Evolutionary conservation across 2,113 vertebrate genomes (phyloP).

Genomic region (Argyrosomus japonicus): DNA sequence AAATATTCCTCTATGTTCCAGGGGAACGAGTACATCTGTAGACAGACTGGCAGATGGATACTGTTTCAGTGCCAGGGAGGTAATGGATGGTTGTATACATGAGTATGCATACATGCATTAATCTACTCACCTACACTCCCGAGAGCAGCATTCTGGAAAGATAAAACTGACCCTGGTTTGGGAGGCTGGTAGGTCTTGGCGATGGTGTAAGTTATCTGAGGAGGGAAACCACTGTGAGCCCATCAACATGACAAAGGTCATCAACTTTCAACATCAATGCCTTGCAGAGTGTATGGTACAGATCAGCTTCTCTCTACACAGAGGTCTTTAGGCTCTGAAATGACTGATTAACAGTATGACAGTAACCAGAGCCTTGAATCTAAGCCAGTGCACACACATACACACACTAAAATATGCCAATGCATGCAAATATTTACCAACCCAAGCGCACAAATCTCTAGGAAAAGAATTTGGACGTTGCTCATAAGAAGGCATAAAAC

Average conservation of each 20-base stretch:
- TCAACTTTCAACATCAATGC: conserved; percentile 45
- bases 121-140: conserved; percentile 83
- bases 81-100: background rate
- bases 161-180: conserved; percentile 81
- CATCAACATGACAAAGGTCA: conserved; percentile 66
- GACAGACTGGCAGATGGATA: conserved; percentile 13
- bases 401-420: conserved; percentile 56
- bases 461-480: background rate
- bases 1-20: background rate
- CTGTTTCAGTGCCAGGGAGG: conserved; percentile 2
- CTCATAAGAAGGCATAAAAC: too few species aligned
- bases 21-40: background rate
- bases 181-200: conserved; percentile 87
- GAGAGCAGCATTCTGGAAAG: conserved; percentile 86
- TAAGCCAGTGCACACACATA: background rate
- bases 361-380: conserved; percentile 27
- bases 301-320: conserved; percentile 47
- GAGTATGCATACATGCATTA: background rate
- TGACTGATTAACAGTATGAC: background rate
- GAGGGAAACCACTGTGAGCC: conserved; percentile 46
- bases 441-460: background rate
- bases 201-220: conserved; percentile 86
- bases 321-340: background rate
- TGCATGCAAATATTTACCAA: background rate
- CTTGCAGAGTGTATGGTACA: background rate